Evolutionary conservation across 2,797 vertebrate species (phyloP), one percentile per base, ranked within the genome.

Genomic region (Karalla daura): DNA sequence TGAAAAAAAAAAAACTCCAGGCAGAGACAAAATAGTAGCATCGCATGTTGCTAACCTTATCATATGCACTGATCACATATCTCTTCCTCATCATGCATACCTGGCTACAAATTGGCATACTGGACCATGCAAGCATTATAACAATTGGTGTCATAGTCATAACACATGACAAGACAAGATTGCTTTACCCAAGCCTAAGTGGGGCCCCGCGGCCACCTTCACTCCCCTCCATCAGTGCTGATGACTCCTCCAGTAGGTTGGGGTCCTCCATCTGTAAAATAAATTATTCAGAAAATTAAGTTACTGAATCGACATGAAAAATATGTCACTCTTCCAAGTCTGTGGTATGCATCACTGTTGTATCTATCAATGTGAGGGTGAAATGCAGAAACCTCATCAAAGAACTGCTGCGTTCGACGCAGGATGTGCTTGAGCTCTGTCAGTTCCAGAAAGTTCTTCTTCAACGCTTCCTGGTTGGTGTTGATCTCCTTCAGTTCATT

Each of bases 211-310:
- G 94, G 66, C 96, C 97, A 25, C 95, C 94, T 84, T 99, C 98
- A 0, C 92, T 98, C 3, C 96, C 97, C 61, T 99, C 97, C 95
- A 99, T 88, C 40, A 99, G 94, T 0, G 97, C 95, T 3, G 97
- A 99, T 3, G 98, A 98, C 76, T 99, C 98, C 89, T 99, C 97
- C 90, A 99, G 88, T 83, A 99, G 91, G 82, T 98, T 97, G 74
- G 98, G 98, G 93, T 99, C 98, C 91, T 98, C 97, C 98, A 99
- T 99, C 98, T 99, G 93, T 40, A 90, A 94, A 95, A n/a, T n/a
- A n/a, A n/a, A n/a, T n/a, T n/a, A n/a, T n/a, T n/a, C n/a, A n/a
- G n/a, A n/a, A n/a, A n/a, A n/a, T n/a, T 43, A 7, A 14, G 41
- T 65, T 54, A 55, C 12, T 21, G 21, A 0, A 28, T 14, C 32